Evolutionary conservation across 2,797 vertebrate genomes (phyloP), one percentile per base, ranked within the genome.

Genomic region (Glossophaga mutica): DNA sequence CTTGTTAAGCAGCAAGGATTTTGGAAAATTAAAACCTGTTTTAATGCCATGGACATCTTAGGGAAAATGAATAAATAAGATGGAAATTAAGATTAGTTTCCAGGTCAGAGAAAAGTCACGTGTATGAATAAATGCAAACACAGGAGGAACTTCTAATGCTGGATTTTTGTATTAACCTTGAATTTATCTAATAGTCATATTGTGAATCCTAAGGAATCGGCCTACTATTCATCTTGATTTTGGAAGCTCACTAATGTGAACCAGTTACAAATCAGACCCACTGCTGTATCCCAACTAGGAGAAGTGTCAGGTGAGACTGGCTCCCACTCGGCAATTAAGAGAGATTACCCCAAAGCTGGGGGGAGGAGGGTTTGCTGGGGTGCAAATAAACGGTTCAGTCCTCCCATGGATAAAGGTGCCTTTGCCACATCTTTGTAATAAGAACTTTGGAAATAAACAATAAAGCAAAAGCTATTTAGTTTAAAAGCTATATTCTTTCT

Each of bases 361-460:
- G 1, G 21, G 10, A 9, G n/a, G 62, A 91, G 48, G 15, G 26
- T 86, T 71, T 93, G 46, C 24, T 92, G 34, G 39, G 48, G 22
- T 76, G 9, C 52, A 89, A 90, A 93, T 19, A 90, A 94, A 85
- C 2, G 46, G 9, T 32, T 85, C 32, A 34, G 34, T 68, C n/a
- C 46, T 82, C 81, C 77, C 34, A 76, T 37, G 91, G 32, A 74
- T 15, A 79, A 76, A 73, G 19, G 24, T 68, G 39, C 19, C 74
- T 95, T 94, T 88, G 83, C 46, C 93, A 93, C 57, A 67, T 70
- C 71, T 88, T 94, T 93, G 68, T 83, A 95, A 93, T 78, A 70
- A 95, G 55, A 96, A 91, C 62, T 96, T 76, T 86, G 84, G 95
- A 86, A 90, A 93, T 59, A 84, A 90, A 83, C 50, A 78, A 94